Evolutionary conservation across 1,140 invertebrate species (phyloP).

Genomic region (Lepidotrigona ventralis): DNA sequence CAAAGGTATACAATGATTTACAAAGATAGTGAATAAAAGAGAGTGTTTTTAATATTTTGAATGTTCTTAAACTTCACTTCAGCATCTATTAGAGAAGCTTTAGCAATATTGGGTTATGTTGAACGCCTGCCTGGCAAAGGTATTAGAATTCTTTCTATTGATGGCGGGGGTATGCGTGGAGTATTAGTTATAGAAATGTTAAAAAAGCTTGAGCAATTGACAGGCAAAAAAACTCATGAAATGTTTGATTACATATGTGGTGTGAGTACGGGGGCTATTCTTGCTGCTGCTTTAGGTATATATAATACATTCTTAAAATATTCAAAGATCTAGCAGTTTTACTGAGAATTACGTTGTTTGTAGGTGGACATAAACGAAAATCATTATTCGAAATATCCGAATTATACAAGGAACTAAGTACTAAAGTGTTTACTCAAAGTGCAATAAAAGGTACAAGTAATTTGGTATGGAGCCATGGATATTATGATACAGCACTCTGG

Average conservation of each 20-base stretch:
- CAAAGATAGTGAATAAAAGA: too few species aligned
- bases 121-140: conserved; percentile 86
- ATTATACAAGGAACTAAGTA: conserved; percentile 86
- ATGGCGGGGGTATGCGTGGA: conserved; percentile 94
- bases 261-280: conserved; percentile 93
- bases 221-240: conserved; percentile 84
- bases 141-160: conserved; percentile 91
- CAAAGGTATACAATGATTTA: conserved; percentile 61
- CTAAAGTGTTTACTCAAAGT: conserved; percentile 87
- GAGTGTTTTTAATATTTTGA: not conserved
- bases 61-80: conserved; percentile 39
- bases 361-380: conserved; percentile 81
- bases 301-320: not conserved
- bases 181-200: conserved; percentile 91
- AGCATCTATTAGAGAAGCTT: conserved; percentile 81
- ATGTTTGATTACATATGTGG: conserved; percentile 96
- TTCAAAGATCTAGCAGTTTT: too few species aligned
- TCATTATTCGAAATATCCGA: conserved; percentile 83
- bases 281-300: conserved; percentile 84
- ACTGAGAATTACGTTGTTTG: conserved; percentile 14
- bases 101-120: conserved; percentile 88
- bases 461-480: conserved; percentile 92
- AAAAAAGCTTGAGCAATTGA: conserved; percentile 87
- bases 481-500: conserved; percentile 94
- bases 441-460: conserved; percentile 87